Conservation (phyloP, 2,113 vertebrate species). For the Malurus elegans region DNA sequence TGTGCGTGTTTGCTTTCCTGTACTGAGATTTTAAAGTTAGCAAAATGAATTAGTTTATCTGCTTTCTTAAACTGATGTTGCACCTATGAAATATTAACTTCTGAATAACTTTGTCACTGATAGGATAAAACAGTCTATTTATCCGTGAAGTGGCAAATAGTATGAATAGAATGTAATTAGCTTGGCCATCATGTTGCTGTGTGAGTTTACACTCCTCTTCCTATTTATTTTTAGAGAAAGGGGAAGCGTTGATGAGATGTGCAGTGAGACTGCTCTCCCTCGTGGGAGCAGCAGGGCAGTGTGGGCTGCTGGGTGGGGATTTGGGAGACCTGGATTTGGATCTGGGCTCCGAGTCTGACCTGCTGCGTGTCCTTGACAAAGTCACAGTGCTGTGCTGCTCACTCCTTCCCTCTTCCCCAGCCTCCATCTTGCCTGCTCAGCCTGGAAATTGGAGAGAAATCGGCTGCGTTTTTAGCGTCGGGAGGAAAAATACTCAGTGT, state of each 20-base stretch:
- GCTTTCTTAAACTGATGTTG: not conserved
- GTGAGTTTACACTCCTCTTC: not conserved
- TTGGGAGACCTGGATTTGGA: not conserved
- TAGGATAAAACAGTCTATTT: accelerated
- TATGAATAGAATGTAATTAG: not conserved
- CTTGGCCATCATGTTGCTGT: not conserved
- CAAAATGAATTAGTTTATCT: not conserved
- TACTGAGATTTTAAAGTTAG: not conserved
- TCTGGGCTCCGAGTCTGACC: not conserved
- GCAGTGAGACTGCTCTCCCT: not conserved
- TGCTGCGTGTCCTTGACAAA: not conserved
- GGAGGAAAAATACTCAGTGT: not conserved
- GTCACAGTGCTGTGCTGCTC: not conserved
- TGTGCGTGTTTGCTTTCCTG: not conserved
- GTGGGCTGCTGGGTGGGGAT: not conserved
- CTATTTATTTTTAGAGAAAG: not conserved
- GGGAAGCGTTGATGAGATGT: not conserved
- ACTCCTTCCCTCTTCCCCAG: not conserved
- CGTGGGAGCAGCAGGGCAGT: not conserved
- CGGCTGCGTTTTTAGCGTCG: accelerated
- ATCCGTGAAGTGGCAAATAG: not conserved
- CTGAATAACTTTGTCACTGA: not conserved
- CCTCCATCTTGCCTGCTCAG: not conserved
- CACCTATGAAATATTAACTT: not conserved
- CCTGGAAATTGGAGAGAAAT: not conserved